These are phyloP conservation scores for Psittacara wagleri DNA, from an alignment of 2,113 vertebrate species.

Conservation along the genomic window DNA sequence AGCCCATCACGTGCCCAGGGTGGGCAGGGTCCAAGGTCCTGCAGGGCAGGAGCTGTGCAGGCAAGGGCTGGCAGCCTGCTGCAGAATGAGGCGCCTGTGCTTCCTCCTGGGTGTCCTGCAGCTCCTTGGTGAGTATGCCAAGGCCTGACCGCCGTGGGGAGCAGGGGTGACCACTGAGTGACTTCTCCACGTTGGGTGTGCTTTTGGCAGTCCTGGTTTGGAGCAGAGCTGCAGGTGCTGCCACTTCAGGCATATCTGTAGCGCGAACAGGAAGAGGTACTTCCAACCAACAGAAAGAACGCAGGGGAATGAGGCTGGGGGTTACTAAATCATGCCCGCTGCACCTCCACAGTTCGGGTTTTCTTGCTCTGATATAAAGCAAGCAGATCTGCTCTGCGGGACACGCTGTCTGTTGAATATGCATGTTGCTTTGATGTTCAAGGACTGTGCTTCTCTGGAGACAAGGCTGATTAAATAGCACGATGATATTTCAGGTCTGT, in stretches of 20 bases:
- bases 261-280: not conserved
- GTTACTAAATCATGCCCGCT: not conserved
- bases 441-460: slow-evolving; percentile 19
- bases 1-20: slow-evolving; percentile 13
- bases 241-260: not conserved
- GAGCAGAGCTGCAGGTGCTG: not conserved
- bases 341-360: not conserved
- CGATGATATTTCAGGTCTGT: not conserved
- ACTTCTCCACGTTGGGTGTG: not conserved
- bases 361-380: not conserved
- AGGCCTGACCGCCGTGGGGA: fast-evolving
- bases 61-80: not conserved
- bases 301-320: not conserved
- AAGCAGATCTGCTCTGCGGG: not conserved
- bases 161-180: not conserved
- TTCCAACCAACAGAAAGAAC: not conserved
- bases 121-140: slow-evolving; percentile 49
- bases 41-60: not conserved
- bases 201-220: not conserved
- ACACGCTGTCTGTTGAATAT: slow-evolving; percentile 37
- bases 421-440: slow-evolving; percentile 39
- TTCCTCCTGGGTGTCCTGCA: not conserved
- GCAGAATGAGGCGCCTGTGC: not conserved
- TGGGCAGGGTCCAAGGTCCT: slow-evolving; percentile 39
- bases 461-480: slow-evolving; percentile 26